Conservation (phyloP, 2,113 vertebrate species). For the Lepisosteus osseus region DNA sequence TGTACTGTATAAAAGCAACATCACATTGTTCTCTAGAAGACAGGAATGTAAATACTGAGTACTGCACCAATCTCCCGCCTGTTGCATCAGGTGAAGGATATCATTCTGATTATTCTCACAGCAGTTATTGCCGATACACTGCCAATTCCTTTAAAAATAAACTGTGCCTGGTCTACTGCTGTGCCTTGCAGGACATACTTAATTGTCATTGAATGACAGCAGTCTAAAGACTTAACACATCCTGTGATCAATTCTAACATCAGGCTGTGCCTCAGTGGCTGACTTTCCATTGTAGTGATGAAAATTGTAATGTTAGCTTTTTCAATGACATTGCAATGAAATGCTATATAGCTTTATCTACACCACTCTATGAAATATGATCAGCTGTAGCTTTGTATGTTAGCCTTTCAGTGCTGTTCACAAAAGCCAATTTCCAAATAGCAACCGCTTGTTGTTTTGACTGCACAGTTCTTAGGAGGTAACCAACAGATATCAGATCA, state of each 20-base stretch:
- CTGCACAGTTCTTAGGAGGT: neutral
- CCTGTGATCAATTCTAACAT: neutral
- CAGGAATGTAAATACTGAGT: too few species aligned
- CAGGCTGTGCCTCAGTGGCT: neutral
- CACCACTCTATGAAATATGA: neutral
- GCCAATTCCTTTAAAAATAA: neutral
- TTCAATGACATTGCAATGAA: neutral
- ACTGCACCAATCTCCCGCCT: neutral
- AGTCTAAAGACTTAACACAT: neutral
- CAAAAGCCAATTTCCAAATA: neutral
- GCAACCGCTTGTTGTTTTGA: neutral
- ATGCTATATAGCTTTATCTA: neutral
- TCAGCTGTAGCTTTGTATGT: neutral
- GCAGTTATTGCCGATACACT: neutral
- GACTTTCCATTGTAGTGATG: neutral
- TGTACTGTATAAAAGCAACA: too few species aligned
- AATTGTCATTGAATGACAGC: neutral
- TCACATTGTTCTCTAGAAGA: too few species aligned
- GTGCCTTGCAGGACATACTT: neutral
- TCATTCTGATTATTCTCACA: neutral
- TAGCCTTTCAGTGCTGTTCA: neutral
- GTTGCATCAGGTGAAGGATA: neutral
- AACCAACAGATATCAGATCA: neutral
- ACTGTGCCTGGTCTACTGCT: neutral
- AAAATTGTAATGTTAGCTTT: slow-evolving; percentile 4